Conservation (phyloP, 2,113 vertebrate species). For the Chlamydotis undulata region DNA sequence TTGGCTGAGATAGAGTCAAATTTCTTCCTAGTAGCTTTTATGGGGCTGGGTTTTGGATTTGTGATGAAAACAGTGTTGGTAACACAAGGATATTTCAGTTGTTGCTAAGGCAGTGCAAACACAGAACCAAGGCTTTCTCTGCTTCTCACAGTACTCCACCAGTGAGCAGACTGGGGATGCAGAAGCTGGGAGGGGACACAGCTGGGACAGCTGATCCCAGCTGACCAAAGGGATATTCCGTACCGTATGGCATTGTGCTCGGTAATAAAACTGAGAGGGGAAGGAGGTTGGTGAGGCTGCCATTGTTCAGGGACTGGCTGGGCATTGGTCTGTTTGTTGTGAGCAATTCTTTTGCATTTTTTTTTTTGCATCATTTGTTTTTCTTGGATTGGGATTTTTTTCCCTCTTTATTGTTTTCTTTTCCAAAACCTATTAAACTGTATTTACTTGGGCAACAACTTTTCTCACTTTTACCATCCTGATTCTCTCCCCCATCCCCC, state of each 20-base stretch:
- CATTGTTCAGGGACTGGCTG: neutral
- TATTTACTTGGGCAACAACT: neutral
- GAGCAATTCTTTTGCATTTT: neutral
- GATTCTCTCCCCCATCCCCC: rapidly evolving
- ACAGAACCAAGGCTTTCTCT: neutral
- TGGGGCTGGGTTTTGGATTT: neutral
- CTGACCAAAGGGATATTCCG: neutral
- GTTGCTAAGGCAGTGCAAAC: neutral
- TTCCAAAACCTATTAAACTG: neutral
- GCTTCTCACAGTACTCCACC: neutral
- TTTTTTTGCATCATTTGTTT: neutral
- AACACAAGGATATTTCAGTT: neutral
- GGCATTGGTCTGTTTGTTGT: rapidly evolving
- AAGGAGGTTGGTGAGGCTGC: neutral
- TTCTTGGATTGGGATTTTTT: neutral
- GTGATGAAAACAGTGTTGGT: neutral
- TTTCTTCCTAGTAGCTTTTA: neutral
- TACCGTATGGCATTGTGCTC: rapidly evolving
- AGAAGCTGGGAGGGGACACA: neutral
- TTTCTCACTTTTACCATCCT: neutral
- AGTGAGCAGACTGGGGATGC: no score
- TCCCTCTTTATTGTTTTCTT: neutral
- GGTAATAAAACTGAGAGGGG: neutral
- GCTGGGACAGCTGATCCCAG: neutral
- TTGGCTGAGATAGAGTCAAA: neutral